Conservation (phyloP, 2,797 vertebrate genomes). For the Malurus splendens region DNA sequence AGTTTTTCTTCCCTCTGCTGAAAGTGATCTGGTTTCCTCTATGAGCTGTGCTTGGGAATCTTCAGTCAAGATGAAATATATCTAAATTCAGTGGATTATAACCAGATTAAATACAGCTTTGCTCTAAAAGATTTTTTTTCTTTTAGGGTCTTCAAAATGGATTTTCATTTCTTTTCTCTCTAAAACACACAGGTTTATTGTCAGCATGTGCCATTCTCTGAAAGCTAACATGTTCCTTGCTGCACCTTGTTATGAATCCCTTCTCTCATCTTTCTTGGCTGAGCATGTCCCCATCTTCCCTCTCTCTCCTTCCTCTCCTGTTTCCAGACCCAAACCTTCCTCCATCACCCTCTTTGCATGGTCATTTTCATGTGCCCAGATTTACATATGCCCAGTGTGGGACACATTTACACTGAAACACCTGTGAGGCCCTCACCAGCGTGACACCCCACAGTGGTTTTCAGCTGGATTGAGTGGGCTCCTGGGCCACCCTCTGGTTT, state of each 20-base stretch:
- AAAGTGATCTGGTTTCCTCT: constrained; percentile 25
- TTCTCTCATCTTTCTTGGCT: neutral
- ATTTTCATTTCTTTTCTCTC: constrained; percentile 26
- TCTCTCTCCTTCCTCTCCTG: neutral
- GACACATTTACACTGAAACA: fast-evolving
- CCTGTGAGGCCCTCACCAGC: fast-evolving
- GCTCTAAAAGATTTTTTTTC: neutral
- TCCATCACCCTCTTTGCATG: fast-evolving
- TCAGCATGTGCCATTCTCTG: neutral
- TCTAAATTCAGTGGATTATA: neutral
- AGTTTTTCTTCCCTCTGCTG: constrained; percentile 12
- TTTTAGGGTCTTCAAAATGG: neutral
- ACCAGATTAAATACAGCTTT: constrained; percentile 23
- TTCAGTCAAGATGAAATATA: neutral
- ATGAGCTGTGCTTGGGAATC: neutral
- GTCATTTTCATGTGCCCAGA: fast-evolving
- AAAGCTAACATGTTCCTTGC: neutral
- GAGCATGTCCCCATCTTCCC: fast-evolving
- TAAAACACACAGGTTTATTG: neutral
- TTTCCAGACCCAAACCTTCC: neutral
- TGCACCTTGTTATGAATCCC: neutral
- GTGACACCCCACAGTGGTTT: neutral
- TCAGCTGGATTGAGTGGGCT: neutral
- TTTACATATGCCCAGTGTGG: fast-evolving
- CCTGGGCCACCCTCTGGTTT: neutral